Conservation (phyloP, 1,140 invertebrate genomes). For the Papilio xuthus region DNA sequence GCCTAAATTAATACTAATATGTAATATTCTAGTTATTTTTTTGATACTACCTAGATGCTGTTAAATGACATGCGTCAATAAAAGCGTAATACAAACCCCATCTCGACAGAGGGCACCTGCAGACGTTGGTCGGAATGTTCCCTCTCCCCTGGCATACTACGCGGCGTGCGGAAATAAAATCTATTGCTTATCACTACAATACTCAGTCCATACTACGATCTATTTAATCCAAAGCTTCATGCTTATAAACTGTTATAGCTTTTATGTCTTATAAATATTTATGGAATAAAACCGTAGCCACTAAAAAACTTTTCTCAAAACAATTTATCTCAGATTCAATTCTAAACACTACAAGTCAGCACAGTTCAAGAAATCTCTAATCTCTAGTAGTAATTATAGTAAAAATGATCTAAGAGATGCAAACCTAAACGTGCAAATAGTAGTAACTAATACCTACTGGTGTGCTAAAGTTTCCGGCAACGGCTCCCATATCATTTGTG, state of each 20-base stretch:
- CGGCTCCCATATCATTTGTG: constrained; percentile 88
- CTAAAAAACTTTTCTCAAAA: not conserved
- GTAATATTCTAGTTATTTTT: not conserved
- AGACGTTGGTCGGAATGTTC: constrained; percentile 63
- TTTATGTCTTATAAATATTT: not conserved
- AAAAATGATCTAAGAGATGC: not conserved
- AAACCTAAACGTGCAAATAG: not conserved
- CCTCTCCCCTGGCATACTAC: constrained; percentile 60
- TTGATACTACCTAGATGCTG: not conserved
- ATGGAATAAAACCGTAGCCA: not conserved
- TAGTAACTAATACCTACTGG: constrained; percentile 79
- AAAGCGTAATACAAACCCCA: constrained; percentile 70
- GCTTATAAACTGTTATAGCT: constrained; percentile 19
- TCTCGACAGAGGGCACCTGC: constrained; percentile 63
- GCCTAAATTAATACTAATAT: not conserved
- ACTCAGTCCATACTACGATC: constrained; percentile 32
- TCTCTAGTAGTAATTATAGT: not conserved
- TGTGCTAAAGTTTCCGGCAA: constrained; percentile 79
- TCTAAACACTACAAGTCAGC: not conserved
- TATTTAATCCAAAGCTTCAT: constrained; percentile 26
- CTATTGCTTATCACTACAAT: constrained; percentile 56
- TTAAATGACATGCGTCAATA: constrained; percentile 8
- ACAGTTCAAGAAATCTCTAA: not conserved
- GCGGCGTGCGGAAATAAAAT: constrained; percentile 74
- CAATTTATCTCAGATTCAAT: not conserved